Evolutionary conservation across 2,113 vertebrate genomes (phyloP).

Genomic region (Pollachius pollachius): DNA sequence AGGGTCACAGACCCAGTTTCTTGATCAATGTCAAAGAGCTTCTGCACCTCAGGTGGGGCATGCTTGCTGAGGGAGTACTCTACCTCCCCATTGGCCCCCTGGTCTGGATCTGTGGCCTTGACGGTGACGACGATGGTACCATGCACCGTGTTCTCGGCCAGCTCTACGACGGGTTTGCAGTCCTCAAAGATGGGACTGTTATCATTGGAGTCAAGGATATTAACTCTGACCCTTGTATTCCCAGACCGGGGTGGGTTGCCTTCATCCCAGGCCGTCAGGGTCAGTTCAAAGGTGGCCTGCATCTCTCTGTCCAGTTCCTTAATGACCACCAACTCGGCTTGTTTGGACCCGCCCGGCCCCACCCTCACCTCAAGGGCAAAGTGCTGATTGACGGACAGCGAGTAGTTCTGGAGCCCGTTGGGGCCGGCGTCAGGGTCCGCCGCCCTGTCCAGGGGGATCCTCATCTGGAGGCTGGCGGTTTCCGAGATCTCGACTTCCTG

Average conservation of each 20-base stretch:
- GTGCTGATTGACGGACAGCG: slow-evolving; percentile 81
- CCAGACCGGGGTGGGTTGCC: slow-evolving; percentile 84
- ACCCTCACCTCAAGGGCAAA: slow-evolving; percentile 82
- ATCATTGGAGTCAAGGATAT: slow-evolving; percentile 89
- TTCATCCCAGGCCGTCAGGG: slow-evolving; percentile 82
- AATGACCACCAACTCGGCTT: slow-evolving; percentile 82
- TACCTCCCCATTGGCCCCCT: slow-evolving; percentile 88
- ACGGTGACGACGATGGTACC: slow-evolving; percentile 84
- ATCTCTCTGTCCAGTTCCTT: slow-evolving; percentile 87
- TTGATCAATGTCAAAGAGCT: slow-evolving; percentile 77
- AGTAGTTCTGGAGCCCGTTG: slow-evolving; percentile 81
- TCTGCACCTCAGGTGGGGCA: slow-evolving; percentile 72
- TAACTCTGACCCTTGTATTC: slow-evolving; percentile 80
- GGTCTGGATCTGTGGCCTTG: slow-evolving; percentile 85
- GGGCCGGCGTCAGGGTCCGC: slow-evolving; percentile 80
- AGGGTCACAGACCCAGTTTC: slow-evolving; percentile 77
- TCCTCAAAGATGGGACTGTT: slow-evolving; percentile 88
- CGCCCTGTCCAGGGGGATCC: slow-evolving; percentile 87
- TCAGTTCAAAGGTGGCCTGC: slow-evolving; percentile 79
- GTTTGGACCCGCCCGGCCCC: slow-evolving; percentile 75
- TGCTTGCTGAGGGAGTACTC: slow-evolving; percentile 87
- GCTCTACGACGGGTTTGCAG: slow-evolving; percentile 73
- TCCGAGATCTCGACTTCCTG: slow-evolving; percentile 93
- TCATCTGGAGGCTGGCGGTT: slow-evolving; percentile 75
- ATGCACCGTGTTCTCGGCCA: slow-evolving; percentile 78